These are phyloP conservation scores for Platyscapa corneri DNA, from an alignment of 1,140 invertebrate genomes.

Conservation along the genomic window DNA sequence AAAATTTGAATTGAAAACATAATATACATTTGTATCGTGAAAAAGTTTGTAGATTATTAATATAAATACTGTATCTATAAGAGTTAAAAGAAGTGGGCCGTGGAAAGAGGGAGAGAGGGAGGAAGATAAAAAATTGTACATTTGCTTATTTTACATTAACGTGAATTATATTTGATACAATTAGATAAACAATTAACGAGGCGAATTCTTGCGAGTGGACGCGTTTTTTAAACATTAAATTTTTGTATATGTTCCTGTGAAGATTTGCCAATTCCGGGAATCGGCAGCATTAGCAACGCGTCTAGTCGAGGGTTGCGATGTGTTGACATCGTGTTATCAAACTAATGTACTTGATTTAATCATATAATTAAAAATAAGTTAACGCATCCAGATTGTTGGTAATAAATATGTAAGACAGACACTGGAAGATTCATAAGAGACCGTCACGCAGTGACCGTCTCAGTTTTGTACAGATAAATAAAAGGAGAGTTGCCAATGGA, in stretches of 20 bases:
- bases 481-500: slow-evolving; percentile 43
- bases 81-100: slow-evolving; percentile 39
- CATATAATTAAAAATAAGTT: neutral
- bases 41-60: slow-evolving; percentile 37
- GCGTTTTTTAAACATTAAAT: slow-evolving; percentile 1
- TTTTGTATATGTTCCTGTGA: slow-evolving; percentile 41
- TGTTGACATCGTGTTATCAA: neutral
- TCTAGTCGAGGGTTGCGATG: slow-evolving; percentile 14
- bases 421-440: slow-evolving; percentile 2
- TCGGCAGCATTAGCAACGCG: neutral
- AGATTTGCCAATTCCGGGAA: neutral
- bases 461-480: slow-evolving; percentile 56
- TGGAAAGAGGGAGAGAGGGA: neutral
- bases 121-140: slow-evolving; percentile 55
- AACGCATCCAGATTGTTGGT: neutral
- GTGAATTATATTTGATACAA: neutral
- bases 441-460: neutral
- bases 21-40: slow-evolving; percentile 57
- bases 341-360: neutral
- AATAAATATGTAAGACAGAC: slow-evolving; percentile 25
- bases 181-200: neutral
- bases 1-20: slow-evolving; percentile 9
- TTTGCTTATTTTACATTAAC: slow-evolving; percentile 54
- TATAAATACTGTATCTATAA: slow-evolving; percentile 57
- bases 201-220: slow-evolving; percentile 19